Evolutionary conservation across 2,888 invertebrate genomes (phyloP).

Genomic region (Itoplectis maculator): DNA sequence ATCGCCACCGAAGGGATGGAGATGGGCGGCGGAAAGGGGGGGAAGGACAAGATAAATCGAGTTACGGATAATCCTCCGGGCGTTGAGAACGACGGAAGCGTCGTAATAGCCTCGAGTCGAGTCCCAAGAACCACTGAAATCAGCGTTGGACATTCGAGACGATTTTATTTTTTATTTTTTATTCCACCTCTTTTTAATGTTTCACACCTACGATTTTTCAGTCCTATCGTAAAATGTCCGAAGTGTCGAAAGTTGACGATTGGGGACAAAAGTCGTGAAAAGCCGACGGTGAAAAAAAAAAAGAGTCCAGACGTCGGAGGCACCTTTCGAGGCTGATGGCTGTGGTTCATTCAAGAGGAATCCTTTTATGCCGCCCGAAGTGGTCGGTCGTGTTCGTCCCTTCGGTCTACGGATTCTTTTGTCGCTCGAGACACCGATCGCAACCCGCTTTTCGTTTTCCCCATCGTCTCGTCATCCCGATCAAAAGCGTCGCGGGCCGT

Average conservation of each 20-base stretch:
- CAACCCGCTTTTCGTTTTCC: slow-evolving; percentile 42
- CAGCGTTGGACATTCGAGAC: slow-evolving; percentile 20
- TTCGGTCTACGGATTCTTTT: slow-evolving; percentile 35
- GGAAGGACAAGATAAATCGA: slow-evolving; percentile 37
- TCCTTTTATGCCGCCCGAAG: slow-evolving; percentile 48
- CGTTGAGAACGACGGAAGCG: background rate
- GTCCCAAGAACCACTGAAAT: slow-evolving; percentile 15
- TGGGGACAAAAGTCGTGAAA: slow-evolving; percentile 37
- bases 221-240: slow-evolving; percentile 36
- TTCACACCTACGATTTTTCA: slow-evolving; percentile 51
- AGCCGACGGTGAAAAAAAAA: slow-evolving; percentile 20
- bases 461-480: slow-evolving; percentile 41
- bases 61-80: background rate
- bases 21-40: too few relatives aligned
- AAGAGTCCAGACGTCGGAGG: slow-evolving; percentile 36
- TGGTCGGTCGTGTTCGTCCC: slow-evolving; percentile 5
- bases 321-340: slow-evolving; percentile 50
- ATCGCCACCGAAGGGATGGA: too few relatives aligned
- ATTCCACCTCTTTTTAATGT: slow-evolving; percentile 55
- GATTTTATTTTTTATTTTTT: slow-evolving; percentile 55
- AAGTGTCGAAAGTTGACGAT: slow-evolving; percentile 21
- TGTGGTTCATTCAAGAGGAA: slow-evolving; percentile 62
- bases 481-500: slow-evolving; percentile 24
- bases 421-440: background rate
- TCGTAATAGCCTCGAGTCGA: slow-evolving; percentile 8